Conservation (phyloP, 2,797 vertebrate genomes). For the Eleutherodactylus coqui region DNA sequence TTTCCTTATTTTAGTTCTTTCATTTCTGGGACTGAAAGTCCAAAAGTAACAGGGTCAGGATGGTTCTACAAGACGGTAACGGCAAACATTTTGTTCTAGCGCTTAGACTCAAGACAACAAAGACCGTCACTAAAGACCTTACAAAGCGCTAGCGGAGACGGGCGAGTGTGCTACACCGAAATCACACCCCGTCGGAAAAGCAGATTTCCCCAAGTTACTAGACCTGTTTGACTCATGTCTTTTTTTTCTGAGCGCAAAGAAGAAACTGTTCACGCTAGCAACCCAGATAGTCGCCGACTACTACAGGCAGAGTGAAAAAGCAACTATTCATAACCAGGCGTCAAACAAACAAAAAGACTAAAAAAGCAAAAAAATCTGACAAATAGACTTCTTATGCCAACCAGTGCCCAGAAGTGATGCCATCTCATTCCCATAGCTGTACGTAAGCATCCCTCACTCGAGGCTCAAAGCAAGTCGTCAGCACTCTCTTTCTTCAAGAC, state of each 20-base stretch:
- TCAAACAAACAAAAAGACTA: not conserved
- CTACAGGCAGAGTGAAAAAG: not conserved
- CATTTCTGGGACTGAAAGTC: not conserved
- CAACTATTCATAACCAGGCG: not conserved
- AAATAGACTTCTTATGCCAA: not conserved
- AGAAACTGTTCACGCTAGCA: not conserved
- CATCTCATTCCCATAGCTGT: conserved; percentile 47
- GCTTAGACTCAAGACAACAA: conserved; percentile 30
- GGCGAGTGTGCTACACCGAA: conserved; percentile 50
- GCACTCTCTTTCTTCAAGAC: conserved; percentile 49
- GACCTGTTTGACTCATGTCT: conserved; percentile 20
- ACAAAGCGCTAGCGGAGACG: conserved; percentile 63
- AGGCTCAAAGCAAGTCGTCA: conserved; percentile 20
- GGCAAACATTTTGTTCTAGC: not conserved
- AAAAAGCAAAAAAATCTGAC: conserved; percentile 34
- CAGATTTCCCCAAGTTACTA: conserved; percentile 44
- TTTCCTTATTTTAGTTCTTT: too few relatives aligned
- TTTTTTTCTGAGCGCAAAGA: not conserved
- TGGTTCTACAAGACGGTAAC: not conserved
- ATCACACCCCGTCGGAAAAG: conserved; percentile 36
- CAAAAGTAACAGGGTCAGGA: not conserved
- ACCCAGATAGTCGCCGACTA: not conserved
- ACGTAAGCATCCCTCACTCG: conserved; percentile 20
- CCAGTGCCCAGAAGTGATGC: not conserved
- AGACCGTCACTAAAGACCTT: not conserved